phyloP scores from a whole-genome alignment of 1,140 invertebrate species.

The Dinoponera quadriceps region DNA sequence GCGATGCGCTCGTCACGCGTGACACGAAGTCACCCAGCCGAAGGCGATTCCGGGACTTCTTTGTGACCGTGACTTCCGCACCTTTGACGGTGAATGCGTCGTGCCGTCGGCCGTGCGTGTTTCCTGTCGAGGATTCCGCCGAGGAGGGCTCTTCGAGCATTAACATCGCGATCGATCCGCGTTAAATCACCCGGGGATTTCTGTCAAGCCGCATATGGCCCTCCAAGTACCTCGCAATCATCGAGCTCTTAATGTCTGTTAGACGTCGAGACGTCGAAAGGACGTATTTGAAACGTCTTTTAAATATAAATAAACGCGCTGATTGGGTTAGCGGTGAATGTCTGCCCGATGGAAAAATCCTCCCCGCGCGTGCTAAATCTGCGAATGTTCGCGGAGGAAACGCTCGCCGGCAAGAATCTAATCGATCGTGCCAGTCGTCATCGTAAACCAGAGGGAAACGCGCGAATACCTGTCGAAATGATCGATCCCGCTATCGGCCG shows the following conservation, averaged over 20 bases:
- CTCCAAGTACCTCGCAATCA: background rate
- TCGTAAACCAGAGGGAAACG: constrained; percentile 6
- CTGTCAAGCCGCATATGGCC: background rate
- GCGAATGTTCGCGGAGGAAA: constrained; percentile 1
- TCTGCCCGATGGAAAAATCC: too few species aligned
- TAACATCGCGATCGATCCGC: constrained; percentile 9
- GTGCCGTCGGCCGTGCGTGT: background rate
- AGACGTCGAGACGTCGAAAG: too few species aligned
- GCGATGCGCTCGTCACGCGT: constrained; percentile 10
- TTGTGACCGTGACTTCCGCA: constrained; percentile 38
- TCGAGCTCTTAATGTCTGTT: too few species aligned
- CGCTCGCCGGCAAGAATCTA: background rate
- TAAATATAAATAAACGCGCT: too few species aligned
- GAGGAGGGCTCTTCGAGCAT: constrained; percentile 25
- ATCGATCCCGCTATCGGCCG: constrained; percentile 19
- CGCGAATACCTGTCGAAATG: constrained; percentile 18
- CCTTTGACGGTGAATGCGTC: constrained; percentile 36
- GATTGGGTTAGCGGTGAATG: too few species aligned
- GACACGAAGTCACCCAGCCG: constrained; percentile 34
- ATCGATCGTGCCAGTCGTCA: background rate
- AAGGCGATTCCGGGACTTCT: constrained; percentile 51
- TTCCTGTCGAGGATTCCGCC: constrained; percentile 8
- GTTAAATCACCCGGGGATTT: constrained; percentile 7
- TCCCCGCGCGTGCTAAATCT: too few species aligned
- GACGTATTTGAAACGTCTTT: too few species aligned